phyloP scores from a whole-genome alignment of 2,888 invertebrate genomes.

The Phorcus lineatus region DNA sequence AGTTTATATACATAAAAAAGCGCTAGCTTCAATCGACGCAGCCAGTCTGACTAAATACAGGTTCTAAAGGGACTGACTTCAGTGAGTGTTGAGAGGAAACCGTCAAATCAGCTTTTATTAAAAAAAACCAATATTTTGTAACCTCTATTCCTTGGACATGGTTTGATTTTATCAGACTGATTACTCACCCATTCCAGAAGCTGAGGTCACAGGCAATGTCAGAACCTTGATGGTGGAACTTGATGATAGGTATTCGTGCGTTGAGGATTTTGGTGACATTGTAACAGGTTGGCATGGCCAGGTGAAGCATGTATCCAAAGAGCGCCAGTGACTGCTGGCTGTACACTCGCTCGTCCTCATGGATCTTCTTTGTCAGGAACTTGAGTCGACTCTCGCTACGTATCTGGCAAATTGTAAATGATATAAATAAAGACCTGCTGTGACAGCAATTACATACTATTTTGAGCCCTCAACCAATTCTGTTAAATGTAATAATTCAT shows the following conservation, averaged over 20 bases:
- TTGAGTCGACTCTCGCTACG: slow-evolving; percentile 58
- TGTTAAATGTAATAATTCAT: too few species aligned
- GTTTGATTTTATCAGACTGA: not conserved
- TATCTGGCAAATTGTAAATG: not conserved
- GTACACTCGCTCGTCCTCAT: slow-evolving; percentile 80
- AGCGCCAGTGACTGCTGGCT: slow-evolving; percentile 85
- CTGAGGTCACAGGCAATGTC: slow-evolving; percentile 90
- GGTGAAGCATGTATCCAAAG: slow-evolving; percentile 83
- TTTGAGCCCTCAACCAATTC: too few species aligned
- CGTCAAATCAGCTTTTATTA: too few species aligned
- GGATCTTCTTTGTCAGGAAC: slow-evolving; percentile 81
- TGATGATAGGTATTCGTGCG: slow-evolving; percentile 92
- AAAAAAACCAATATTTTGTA: not conserved
- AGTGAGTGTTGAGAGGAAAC: too few species aligned
- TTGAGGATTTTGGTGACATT: slow-evolving; percentile 82
- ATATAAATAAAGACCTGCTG: not conserved
- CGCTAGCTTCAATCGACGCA: too few species aligned
- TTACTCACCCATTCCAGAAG: slow-evolving; percentile 86
- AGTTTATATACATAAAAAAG: too few species aligned
- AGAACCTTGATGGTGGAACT: slow-evolving; percentile 86
- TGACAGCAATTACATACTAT: too few species aligned
- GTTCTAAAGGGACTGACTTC: too few species aligned
- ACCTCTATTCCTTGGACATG: not conserved
- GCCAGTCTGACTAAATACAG: too few species aligned
- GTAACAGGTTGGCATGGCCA: slow-evolving; percentile 84